Evolutionary conservation across 2,113 vertebrate species (phyloP).

Genomic region (Tympanuchus pallidicinctus): DNA sequence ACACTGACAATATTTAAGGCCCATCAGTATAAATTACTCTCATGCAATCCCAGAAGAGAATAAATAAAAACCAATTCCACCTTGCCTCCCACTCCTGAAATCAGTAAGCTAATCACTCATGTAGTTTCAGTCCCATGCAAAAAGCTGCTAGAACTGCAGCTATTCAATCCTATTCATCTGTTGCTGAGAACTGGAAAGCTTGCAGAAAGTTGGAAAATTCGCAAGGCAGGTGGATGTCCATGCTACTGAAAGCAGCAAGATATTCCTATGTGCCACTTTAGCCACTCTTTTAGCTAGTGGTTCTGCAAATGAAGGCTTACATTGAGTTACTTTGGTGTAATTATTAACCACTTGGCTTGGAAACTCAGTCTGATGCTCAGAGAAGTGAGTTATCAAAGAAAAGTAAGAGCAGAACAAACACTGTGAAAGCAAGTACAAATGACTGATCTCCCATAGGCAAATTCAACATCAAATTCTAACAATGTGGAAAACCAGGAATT

Average conservation of each 20-base stretch:
- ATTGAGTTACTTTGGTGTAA: slow-evolving; percentile 58
- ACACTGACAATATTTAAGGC: not conserved
- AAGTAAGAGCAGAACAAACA: not conserved
- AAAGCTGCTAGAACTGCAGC: not conserved
- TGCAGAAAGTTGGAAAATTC: slow-evolving; percentile 7
- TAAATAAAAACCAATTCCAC: not conserved
- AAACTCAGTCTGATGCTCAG: slow-evolving; percentile 45
- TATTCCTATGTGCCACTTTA: slow-evolving; percentile 52
- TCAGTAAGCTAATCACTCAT: not conserved
- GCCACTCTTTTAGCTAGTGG: slow-evolving; percentile 25
- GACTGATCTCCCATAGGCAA: not conserved
- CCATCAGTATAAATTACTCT: not conserved
- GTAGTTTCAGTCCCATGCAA: not conserved
- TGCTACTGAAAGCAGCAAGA: slow-evolving; percentile 45
- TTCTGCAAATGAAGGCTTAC: slow-evolving; percentile 56
- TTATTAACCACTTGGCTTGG: slow-evolving; percentile 64
- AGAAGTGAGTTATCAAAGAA: not conserved
- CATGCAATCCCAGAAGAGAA: not conserved
- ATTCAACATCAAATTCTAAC: not conserved
- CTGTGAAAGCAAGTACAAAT: not conserved
- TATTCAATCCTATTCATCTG: not conserved
- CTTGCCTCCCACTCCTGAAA: not conserved
- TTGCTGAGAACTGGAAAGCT: slow-evolving; percentile 20
- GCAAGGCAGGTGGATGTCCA: slow-evolving; percentile 11
- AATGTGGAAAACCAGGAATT: not conserved